Evolutionary conservation across 2,113 vertebrate genomes (phyloP).

Genomic region (Nycticryphes semicollaris): DNA sequence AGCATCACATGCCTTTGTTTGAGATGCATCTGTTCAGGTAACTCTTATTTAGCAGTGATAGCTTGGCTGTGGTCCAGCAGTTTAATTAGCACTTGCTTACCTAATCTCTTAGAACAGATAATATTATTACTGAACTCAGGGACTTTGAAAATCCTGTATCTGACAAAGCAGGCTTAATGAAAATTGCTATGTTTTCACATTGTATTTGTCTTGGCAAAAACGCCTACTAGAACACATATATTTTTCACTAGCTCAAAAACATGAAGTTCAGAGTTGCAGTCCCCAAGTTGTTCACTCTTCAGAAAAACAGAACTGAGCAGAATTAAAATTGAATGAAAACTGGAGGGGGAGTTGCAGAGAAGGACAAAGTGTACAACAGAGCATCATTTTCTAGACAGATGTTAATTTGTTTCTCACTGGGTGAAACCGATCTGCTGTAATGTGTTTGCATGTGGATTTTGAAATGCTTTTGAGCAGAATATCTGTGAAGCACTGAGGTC

Average conservation of each 20-base stretch:
- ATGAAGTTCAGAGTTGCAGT: constrained; percentile 53
- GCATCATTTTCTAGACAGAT: constrained; percentile 50
- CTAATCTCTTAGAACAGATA: constrained; percentile 62
- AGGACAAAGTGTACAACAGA: constrained; percentile 55
- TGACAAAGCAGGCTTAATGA: constrained; percentile 36
- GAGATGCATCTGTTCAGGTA: background rate
- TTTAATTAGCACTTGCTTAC: constrained; percentile 68
- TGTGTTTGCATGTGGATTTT: background rate
- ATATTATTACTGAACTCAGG: constrained; percentile 53
- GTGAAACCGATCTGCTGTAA: constrained; percentile 12
- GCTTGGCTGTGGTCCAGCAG: constrained; percentile 41
- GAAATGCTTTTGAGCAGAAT: background rate
- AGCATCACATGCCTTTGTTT: background rate
- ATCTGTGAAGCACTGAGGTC: background rate
- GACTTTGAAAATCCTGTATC: constrained; percentile 29
- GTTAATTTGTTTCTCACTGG: constrained; percentile 57
- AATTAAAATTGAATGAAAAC: constrained; percentile 68
- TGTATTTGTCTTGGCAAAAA: constrained; percentile 36
- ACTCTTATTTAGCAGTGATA: background rate
- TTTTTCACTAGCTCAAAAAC: constrained; percentile 51
- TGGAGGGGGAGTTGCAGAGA: constrained; percentile 3
- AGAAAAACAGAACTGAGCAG: constrained; percentile 17
- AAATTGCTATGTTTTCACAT: background rate
- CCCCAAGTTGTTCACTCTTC: constrained; percentile 46
- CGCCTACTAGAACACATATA: background rate